Evolutionary conservation across 2,797 vertebrate genomes (phyloP).

Genomic region (Rhinichthys osculus): DNA sequence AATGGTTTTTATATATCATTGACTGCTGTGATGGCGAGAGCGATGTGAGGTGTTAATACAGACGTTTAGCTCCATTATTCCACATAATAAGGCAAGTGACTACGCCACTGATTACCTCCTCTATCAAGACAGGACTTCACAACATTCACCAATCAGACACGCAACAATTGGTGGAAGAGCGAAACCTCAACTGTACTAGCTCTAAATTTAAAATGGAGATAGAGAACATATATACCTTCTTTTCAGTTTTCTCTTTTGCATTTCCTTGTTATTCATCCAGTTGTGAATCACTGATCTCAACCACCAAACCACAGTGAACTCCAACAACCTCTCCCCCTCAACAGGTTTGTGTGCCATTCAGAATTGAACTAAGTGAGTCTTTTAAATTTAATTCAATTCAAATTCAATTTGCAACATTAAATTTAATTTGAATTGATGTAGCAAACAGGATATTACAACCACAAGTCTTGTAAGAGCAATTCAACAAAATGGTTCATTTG

Average conservation of each 20-base stretch:
- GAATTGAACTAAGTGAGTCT: background rate
- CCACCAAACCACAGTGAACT: background rate
- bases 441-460: background rate
- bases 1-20: conserved; percentile 81
- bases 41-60: conserved; percentile 85
- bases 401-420: background rate
- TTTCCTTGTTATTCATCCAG: background rate
- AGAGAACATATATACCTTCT: conserved; percentile 53
- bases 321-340: background rate
- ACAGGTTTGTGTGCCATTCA: background rate
- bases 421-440: background rate
- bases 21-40: conserved; percentile 79
- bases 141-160: conserved; percentile 51
- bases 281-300: background rate
- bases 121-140: conserved; percentile 45
- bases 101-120: conserved; percentile 68
- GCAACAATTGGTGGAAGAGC: conserved; percentile 52
- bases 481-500: background rate
- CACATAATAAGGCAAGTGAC: conserved; percentile 76
- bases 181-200: conserved; percentile 35
- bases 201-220: conserved; percentile 58
- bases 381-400: background rate
- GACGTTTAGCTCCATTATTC: conserved; percentile 84
- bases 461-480: background rate
- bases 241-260: conserved; percentile 57